Evolutionary conservation across 2,797 vertebrate species (phyloP), one percentile per base, ranked within the genome.

Genomic region (Parambassis ranga): DNA sequence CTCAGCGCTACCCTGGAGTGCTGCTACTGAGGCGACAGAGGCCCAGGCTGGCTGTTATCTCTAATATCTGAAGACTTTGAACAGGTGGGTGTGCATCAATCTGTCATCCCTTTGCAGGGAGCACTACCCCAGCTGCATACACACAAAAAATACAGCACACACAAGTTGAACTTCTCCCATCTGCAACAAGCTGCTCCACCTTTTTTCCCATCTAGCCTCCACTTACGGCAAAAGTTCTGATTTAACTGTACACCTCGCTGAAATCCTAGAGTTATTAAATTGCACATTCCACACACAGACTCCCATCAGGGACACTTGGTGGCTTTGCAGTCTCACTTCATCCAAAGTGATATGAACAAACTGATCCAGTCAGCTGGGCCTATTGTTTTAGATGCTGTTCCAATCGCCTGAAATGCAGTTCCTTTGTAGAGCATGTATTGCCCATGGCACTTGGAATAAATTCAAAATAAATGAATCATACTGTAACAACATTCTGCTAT

Each of bases 261-360:
- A 32, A 42, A 46, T 41, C 13, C 5, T 16, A n/a, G 16, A 6
- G 19, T 11, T 10, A 1, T 35, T 22, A 19, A n/a, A n/a, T n/a
- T n/a, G n/a, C 10, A 44, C 41, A 57, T 67, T 72, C 58, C 37
- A 46, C 62, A 55, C 61, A 3, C 39, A 51, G 58, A 64, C 50
- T 2, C 55, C 77, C 68, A 78, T 38, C 58, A 76, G 72, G 79
- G 62, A 77, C 58, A 65, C 65, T 30, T 16, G 6, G 36, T 71
- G 70, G 46, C 75, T 70, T 75, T 77, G 61, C 59, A 44, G 55
- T 77, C 65, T 57, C 42, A 47, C 75, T 79, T 67, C 61, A 82
- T 81, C 66, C 77, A 39, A 57, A 77, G 58, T 37, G 62, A 82
- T 74, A 62, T 23, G 67, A 82, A 76, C 85, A 65, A 72, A 75